These are phyloP conservation scores for Lepilemur septentrionalis DNA, from an alignment of 2,797 vertebrate species.

Conservation along the genomic window DNA sequence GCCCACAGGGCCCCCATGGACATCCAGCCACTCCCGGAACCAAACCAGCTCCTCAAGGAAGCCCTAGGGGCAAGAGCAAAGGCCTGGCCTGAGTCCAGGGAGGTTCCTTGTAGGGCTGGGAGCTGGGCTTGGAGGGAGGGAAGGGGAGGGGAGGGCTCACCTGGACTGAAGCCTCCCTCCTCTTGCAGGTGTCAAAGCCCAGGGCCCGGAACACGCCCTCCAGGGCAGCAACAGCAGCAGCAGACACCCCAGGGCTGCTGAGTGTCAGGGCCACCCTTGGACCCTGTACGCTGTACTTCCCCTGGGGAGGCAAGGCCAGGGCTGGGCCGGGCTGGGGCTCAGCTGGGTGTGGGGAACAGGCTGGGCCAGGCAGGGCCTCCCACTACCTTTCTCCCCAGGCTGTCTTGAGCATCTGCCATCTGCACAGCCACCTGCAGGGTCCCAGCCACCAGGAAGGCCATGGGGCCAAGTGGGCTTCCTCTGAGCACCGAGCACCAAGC, in stretches of 20 bases:
- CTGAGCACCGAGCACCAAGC: not conserved
- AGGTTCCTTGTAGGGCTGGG: not conserved
- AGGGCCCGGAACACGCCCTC: conserved; percentile 37
- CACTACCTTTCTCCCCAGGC: conserved; percentile 65
- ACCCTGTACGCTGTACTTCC: conserved; percentile 43
- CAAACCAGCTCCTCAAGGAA: conserved; percentile 34
- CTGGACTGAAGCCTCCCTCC: not conserved
- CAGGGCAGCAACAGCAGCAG: not conserved
- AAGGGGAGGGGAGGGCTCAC: conserved; percentile 10
- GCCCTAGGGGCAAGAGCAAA: conserved; percentile 15
- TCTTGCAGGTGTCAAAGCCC: conserved; percentile 47
- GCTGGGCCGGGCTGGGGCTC: not conserved
- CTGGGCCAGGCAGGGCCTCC: not conserved
- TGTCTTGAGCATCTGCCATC: conserved; percentile 15
- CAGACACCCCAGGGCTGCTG: not conserved
- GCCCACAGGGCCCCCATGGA: not conserved
- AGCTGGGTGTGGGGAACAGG: not conserved
- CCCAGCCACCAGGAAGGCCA: conserved; percentile 70
- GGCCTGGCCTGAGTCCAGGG: not conserved
- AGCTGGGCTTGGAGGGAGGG: not conserved
- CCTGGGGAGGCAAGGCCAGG: conserved; percentile 54
- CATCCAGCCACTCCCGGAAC: conserved; percentile 57
- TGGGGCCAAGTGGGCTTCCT: not conserved
- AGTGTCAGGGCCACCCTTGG: conserved; percentile 51
- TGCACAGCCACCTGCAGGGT: conserved; percentile 40